These are phyloP conservation scores for Lithosia quadra DNA, from an alignment of 2,888 invertebrate species.

Conservation along the genomic window DNA sequence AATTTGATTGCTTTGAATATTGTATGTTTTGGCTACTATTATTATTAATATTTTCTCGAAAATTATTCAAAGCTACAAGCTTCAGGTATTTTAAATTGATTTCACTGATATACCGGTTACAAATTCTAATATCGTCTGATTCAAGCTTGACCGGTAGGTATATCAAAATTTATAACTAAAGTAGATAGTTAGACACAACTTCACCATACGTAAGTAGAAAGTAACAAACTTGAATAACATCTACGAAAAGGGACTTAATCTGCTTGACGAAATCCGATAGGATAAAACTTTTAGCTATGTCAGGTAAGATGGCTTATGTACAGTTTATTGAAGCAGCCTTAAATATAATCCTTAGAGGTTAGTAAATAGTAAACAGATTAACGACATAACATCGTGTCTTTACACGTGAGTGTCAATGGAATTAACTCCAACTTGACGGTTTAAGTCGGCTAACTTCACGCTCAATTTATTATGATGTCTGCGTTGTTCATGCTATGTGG, in stretches of 20 bases:
- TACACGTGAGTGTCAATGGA: slow-evolving; percentile 40
- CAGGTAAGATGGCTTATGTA: neutral
- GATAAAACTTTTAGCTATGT: neutral
- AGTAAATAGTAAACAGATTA: slow-evolving; percentile 39
- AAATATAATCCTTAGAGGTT: slow-evolving; percentile 15
- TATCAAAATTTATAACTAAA: neutral
- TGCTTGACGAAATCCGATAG: neutral
- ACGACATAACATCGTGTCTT: slow-evolving; percentile 16
- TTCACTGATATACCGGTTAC: neutral
- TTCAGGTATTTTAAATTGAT: neutral
- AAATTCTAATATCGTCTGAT: neutral
- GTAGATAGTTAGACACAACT: neutral
- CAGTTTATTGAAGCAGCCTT: neutral
- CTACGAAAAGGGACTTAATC: neutral
- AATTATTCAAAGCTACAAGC: neutral
- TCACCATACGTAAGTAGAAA: neutral
- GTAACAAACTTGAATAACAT: neutral
- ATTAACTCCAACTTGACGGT: slow-evolving; percentile 35
- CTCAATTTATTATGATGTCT: slow-evolving; percentile 43
- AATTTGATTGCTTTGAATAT: no score
- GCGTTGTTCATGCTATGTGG: slow-evolving; percentile 23
- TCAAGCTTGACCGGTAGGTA: neutral
- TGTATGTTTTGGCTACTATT: neutral
- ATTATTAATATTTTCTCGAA: no score
- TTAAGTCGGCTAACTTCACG: slow-evolving; percentile 40